A percentile compares a stretch with the other conserved stretches of the same genome.
phyloP scores from a whole-genome alignment of 2,888 invertebrate genomes.

The Cordilura impudica region DNA sequence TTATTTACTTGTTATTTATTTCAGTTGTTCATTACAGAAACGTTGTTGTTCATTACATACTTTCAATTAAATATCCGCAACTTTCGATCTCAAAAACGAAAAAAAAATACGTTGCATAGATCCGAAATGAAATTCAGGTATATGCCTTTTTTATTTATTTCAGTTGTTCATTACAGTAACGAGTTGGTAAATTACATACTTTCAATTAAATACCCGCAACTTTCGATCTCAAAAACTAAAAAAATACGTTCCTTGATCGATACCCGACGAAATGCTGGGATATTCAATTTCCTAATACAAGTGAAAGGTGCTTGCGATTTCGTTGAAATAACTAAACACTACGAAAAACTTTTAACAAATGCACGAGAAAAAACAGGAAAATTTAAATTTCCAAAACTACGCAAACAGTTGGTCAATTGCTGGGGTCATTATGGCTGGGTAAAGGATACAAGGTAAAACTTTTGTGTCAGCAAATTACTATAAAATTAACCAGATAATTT shows the following conservation, averaged over 20 bases:
- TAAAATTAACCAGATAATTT: background rate
- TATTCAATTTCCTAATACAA: conserved; percentile 84
- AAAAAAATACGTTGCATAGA: conserved; percentile 80
- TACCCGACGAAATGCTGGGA: conserved; percentile 86
- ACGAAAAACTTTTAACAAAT: conserved; percentile 79
- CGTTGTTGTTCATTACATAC: conserved; percentile 80
- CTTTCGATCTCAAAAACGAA: conserved; percentile 81
- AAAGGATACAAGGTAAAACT: conserved; percentile 78
- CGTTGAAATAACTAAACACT: conserved; percentile 79
- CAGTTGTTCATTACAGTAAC: conserved; percentile 80
- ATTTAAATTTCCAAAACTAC: conserved; percentile 83
- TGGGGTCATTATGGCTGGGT: conserved; percentile 89
- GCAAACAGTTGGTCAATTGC: conserved; percentile 83
- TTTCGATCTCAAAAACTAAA: conserved; percentile 81
- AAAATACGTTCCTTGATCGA: conserved; percentile 84
- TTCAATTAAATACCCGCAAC: conserved; percentile 80
- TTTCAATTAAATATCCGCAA: conserved; percentile 81
- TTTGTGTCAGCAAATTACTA: background rate
- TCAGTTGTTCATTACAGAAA: conserved; percentile 80
- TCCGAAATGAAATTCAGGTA: background rate
- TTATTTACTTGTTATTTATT: conserved; percentile 63
- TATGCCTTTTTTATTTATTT: conserved; percentile 57
- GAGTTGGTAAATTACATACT: conserved; percentile 81
- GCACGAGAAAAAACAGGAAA: conserved; percentile 80
- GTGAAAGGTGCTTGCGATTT: conserved; percentile 82